phyloP scores from a whole-genome alignment of 2,888 invertebrate genomes.

The Notodonta ziczac region DNA sequence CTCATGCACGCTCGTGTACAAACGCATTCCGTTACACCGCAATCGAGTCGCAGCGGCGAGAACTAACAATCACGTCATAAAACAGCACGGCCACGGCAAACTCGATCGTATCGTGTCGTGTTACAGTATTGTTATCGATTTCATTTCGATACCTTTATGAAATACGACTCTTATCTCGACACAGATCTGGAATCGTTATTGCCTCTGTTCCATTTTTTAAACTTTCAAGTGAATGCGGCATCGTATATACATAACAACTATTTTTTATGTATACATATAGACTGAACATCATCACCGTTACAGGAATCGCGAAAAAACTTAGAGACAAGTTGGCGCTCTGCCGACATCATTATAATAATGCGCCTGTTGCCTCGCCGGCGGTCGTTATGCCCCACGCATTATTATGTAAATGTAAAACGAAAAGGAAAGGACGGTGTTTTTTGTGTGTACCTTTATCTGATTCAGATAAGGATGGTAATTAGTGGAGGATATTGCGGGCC shows the following conservation, averaged over 20 bases:
- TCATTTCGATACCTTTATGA: slow-evolving; percentile 33
- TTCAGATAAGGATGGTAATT: slow-evolving; percentile 77
- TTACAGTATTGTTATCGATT: slow-evolving; percentile 38
- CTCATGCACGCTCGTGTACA: slow-evolving; percentile 48
- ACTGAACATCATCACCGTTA: slow-evolving; percentile 47
- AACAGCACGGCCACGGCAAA: slow-evolving; percentile 29
- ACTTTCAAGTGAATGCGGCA: slow-evolving; percentile 35
- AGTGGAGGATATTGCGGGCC: slow-evolving; percentile 63
- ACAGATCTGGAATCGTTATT: slow-evolving; percentile 46
- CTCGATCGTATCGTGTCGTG: slow-evolving; percentile 20
- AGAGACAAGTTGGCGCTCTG: slow-evolving; percentile 55
- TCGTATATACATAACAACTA: slow-evolving; percentile 10
- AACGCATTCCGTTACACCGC: slow-evolving; percentile 60
- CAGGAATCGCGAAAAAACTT: slow-evolving; percentile 50
- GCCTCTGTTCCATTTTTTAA: slow-evolving; percentile 36
- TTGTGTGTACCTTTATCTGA: slow-evolving; percentile 72
- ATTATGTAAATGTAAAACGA: slow-evolving; percentile 80
- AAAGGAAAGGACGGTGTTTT: slow-evolving; percentile 71
- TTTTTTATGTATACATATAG: slow-evolving; percentile 14
- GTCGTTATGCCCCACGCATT: slow-evolving; percentile 78
- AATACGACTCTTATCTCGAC: slow-evolving; percentile 49
- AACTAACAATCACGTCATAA: slow-evolving; percentile 45
- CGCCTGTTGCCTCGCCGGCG: slow-evolving; percentile 64
- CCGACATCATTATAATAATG: slow-evolving; percentile 69
- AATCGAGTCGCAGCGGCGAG: slow-evolving; percentile 36